phyloP scores from a whole-genome alignment of 2,888 invertebrate species.

The Phoenoteleia sp. region DNA sequence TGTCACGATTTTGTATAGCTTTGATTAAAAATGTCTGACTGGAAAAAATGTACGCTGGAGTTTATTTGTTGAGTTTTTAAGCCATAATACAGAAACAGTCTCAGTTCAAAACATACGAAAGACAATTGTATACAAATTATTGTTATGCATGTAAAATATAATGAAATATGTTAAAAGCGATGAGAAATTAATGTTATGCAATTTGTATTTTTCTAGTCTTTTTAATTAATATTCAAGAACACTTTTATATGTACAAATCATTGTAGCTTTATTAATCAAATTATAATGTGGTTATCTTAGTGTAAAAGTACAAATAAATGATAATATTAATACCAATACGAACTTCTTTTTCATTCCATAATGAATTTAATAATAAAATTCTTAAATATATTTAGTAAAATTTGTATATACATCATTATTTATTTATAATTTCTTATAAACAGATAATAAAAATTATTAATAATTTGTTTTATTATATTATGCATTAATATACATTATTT shows the following conservation, averaged over 20 bases:
- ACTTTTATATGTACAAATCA: slow-evolving; percentile 32
- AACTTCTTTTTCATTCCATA: too few species aligned
- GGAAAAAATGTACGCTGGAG: background rate
- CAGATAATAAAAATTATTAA: too few species aligned
- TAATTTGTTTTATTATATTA: too few species aligned
- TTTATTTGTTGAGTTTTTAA: background rate
- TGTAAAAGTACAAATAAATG: background rate
- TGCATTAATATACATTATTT: too few species aligned
- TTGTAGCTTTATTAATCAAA: slow-evolving; percentile 29
- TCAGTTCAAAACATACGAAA: background rate
- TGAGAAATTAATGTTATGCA: background rate
- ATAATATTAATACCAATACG: too few species aligned
- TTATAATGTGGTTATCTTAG: background rate
- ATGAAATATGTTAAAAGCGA: background rate
- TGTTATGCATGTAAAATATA: background rate
- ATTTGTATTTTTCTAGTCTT: slow-evolving; percentile 31
- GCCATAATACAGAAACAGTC: too few species aligned
- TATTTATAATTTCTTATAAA: too few species aligned
- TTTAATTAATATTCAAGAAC: slow-evolving; percentile 2
- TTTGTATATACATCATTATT: too few species aligned
- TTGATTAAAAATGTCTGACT: slow-evolving; percentile 17
- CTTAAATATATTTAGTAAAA: too few species aligned
- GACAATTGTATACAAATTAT: background rate
- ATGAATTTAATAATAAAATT: too few species aligned
- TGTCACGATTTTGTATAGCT: slow-evolving; percentile 24